Conservation (phyloP, 2,113 vertebrate species). For the Toxostoma redivivum region DNA sequence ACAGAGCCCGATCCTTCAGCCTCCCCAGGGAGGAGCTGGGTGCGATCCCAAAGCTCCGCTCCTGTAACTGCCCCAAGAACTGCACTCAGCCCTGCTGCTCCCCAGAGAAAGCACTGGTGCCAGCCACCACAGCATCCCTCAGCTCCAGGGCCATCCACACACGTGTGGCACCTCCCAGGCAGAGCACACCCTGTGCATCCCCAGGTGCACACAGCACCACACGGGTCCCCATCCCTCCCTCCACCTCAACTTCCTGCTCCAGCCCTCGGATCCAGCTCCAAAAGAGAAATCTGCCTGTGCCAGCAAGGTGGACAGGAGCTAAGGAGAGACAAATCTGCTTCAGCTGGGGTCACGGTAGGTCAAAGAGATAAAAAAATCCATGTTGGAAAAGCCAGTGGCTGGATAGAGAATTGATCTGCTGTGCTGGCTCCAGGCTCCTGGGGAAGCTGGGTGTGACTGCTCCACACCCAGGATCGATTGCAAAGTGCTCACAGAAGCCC, state of each 20-base stretch:
- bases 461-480: background rate
- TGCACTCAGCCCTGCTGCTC: background rate
- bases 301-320: background rate
- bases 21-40: fast-evolving
- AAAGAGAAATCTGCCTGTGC: background rate
- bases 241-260: background rate
- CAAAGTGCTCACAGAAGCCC: background rate
- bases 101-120: background rate
- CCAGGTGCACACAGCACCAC: fast-evolving
- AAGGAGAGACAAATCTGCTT: background rate
- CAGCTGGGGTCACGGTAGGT: background rate
- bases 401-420: background rate
- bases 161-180: fast-evolving
- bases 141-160: fast-evolving
- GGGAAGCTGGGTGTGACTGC: background rate
- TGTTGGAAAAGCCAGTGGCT: background rate
- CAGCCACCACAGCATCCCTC: background rate
- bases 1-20: background rate
- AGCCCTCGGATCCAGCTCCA: background rate
- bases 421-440: background rate
- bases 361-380: background rate
- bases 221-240: fast-evolving
- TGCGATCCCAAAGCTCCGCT: fast-evolving
- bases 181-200: fast-evolving
- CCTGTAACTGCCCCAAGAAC: fast-evolving